phyloP scores from a whole-genome alignment of 2,888 invertebrate genomes.

The Globia sparganii region DNA sequence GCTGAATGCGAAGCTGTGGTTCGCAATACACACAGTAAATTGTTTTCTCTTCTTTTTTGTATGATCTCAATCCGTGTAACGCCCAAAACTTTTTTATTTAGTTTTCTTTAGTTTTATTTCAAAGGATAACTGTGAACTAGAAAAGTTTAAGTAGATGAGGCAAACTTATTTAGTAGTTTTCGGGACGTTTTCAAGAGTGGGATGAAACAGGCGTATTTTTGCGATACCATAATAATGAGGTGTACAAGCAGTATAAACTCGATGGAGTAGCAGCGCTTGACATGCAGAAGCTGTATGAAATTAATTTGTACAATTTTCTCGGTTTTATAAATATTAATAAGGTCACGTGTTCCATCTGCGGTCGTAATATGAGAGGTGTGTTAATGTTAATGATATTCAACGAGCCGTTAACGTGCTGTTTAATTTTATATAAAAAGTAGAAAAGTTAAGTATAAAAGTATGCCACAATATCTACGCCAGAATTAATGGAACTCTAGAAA shows the following conservation, averaged over 20 bases:
- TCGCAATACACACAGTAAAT: constrained; percentile 18
- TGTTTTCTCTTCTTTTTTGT: constrained; percentile 31
- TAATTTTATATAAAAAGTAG: constrained; percentile 26
- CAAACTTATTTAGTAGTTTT: constrained; percentile 48
- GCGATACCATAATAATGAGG: background rate
- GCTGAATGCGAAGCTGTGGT: constrained; percentile 22
- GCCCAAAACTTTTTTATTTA: constrained; percentile 48
- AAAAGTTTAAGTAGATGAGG: constrained; percentile 47
- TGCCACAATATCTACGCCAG: constrained; percentile 2
- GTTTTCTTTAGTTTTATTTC: constrained; percentile 53
- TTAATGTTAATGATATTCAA: constrained; percentile 42
- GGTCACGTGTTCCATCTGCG: constrained; percentile 40
- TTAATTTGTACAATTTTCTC: constrained; percentile 17
- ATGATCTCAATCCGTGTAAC: constrained; percentile 38
- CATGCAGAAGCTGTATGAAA: constrained; percentile 21
- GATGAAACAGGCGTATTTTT: background rate
- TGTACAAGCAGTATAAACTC: constrained; percentile 1
- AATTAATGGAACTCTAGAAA: background rate
- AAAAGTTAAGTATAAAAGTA: constrained; percentile 3
- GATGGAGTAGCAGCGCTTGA: background rate
- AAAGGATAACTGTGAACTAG: constrained; percentile 53
- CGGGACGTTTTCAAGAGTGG: constrained; percentile 3
- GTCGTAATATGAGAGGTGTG: constrained; percentile 32
- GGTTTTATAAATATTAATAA: constrained; percentile 44
- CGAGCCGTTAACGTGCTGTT: constrained; percentile 20